Percentiles rank a stretch among this genome's conserved stretches.
These are phyloP conservation scores for Heliothis subflexa DNA, from an alignment of 1,140 invertebrate genomes.

Conservation along the genomic window DNA sequence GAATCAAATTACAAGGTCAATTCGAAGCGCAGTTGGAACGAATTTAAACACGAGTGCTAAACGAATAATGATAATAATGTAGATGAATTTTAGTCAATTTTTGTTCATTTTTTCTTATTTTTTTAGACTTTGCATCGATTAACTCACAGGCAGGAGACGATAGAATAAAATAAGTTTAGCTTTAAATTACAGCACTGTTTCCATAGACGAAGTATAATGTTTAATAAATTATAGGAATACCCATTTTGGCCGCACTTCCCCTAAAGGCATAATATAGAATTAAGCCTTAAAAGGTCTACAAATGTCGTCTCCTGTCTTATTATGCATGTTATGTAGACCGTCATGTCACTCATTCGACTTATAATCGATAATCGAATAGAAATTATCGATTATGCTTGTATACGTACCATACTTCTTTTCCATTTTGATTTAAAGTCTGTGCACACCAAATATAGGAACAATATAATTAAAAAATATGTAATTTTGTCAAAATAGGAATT, in stretches of 20 bases:
- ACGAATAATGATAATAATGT: slow-evolving; percentile 45
- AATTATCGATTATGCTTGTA: no score
- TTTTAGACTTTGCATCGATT: neutral
- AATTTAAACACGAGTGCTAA: slow-evolving; percentile 47
- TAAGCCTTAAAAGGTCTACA: neutral
- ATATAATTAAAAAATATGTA: no score
- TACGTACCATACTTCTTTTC: no score
- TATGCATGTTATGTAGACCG: neutral
- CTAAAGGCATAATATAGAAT: neutral
- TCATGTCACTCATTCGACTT: neutral
- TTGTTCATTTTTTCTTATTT: neutral
- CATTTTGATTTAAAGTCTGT: no score
- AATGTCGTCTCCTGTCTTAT: neutral
- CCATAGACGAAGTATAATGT: neutral
- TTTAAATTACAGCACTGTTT: neutral
- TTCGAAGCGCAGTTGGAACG: slow-evolving; percentile 22
- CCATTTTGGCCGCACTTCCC: neutral
- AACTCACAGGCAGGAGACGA: neutral
- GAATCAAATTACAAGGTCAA: slow-evolving; percentile 39
- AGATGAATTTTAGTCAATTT: slow-evolving; percentile 29
- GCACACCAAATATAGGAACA: no score
- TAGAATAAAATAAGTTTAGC: neutral
- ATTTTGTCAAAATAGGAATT: no score
- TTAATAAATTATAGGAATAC: neutral
- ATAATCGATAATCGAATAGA: no score